Base-by-base conservation (phyloP, 1,140 invertebrate genomes). In the Pseudomyrmex gracilis region DNA sequence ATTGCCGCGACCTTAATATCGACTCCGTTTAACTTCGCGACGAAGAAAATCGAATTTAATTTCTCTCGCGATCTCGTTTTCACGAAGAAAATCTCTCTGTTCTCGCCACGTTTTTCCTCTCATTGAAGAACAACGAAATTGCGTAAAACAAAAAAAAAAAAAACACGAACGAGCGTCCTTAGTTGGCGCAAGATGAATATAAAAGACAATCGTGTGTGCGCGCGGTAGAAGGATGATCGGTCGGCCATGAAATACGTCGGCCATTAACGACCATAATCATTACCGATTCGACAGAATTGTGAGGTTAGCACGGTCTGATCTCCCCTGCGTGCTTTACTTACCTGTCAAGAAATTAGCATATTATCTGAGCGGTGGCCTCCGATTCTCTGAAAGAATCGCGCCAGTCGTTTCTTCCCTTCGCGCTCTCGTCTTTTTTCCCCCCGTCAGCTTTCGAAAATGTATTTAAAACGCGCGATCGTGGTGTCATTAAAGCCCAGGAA, bases 251-350 rank as follows among this genome's bases (percentile, higher is more conserved):
- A 92, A 92, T 92, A 93, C 92, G 90, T 93, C n/a, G 89, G 92
- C 92, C 92, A 93, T 93, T 93, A 93, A 91, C 90, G 91, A 92
- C 92, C 90, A 93, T 93, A 93, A 93, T 91, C 92, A 93, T 93
- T 93, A 93, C 91, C 91, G 92, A 93, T 93, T 91, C 92, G 88
- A 91, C 90, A 85, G 90, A 91, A 91, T 87, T 91, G 85, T 83
- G 73, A 85, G 86, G 73, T 90, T 86, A 85, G 82, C 66, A 67
- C 82, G 73, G 84, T 73, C 85, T 85, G 87, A 88, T 89, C 85
- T 77, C 49, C 83, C 76, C 76, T 88, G 86, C 85, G 87, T 90
- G 84, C 88, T 89, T 90, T 90, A 89, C 87, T 85, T 89, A 85
- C 85, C 78, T 86, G 87, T 89, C 85, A 85, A 82, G 88, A 76